Base-by-base conservation (phyloP, 1,140 invertebrate species). In the Ips typographus region DNA sequence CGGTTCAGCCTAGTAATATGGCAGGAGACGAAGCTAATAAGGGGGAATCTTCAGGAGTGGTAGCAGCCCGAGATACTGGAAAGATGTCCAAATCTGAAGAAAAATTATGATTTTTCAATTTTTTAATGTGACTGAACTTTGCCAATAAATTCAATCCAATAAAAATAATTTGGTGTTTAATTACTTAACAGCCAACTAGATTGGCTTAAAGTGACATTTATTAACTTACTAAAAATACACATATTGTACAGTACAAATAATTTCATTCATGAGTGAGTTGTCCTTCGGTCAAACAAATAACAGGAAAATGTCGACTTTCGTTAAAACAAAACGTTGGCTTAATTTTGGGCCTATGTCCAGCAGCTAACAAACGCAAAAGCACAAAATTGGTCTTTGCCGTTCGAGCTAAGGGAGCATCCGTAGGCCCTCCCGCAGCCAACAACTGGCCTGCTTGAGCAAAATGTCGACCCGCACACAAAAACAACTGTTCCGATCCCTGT, bases 311-410 rank as follows among this genome's bases (percentile, higher is more conserved):
- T 37, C 44, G 40, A 43, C 68, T 65, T n/a, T 64, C 68, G 37
- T 64, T 64, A 51, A 70, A 70, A 61, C 63, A 64, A 49, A 70
- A 70, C 39, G 62, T 63, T 5, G 68, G 68, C 52, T 51, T 57
- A 40, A 56, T 61, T 37, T 70, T 65, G 7, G 68, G 68, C 8
- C 68, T 7, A 43, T 70, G 68, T 1, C 68, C 68, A 4, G 68
- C 55, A 0, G 68, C 68, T 4, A 70, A 47, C 36, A 70, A 37
- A 4, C 68, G 53, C 47, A 70, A 42, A 44, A 70, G 56, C 0
- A 70, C 68, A 40, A 70, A 70, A 49, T 70, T 70, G 5, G 68
- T 70, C 53, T 70, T 70, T 2, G 68, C 41, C 47, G 68, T 55
- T 1, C 63, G 53, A 1, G 63, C 61, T 43, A 70, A 42, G 1